These are phyloP conservation scores for Ophioninae sp. DNA, from an alignment of 2,888 invertebrate species.

Conservation along the genomic window DNA sequence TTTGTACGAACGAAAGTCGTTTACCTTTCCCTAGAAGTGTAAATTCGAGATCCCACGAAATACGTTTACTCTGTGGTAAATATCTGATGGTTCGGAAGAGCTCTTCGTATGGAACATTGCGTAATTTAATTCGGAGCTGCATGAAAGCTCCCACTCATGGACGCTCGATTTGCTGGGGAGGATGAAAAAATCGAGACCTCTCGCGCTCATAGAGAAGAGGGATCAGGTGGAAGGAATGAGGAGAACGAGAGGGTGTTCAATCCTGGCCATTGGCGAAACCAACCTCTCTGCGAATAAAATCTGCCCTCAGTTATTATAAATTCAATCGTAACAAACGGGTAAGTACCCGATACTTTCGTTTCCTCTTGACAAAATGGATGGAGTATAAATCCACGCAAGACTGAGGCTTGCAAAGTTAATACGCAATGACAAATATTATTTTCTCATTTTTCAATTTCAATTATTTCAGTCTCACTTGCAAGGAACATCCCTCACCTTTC, in stretches of 20 bases:
- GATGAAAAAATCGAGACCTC: conserved; percentile 46
- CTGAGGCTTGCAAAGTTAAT: no score
- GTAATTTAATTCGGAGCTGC: conserved; percentile 40
- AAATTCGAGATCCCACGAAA: conserved; percentile 2
- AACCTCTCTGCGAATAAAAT: conserved; percentile 37
- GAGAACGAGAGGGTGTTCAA: conserved; percentile 10
- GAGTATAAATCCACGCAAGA: not conserved
- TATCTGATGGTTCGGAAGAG: conserved; percentile 2
- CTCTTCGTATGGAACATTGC: conserved; percentile 34
- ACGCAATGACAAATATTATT: no score
- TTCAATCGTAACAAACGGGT: not conserved
- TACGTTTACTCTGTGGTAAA: conserved; percentile 11
- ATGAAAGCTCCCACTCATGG: conserved; percentile 33
- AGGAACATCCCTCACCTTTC: no score
- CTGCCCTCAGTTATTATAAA: conserved; percentile 34
- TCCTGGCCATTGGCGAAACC: conserved; percentile 28
- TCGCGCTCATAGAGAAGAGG: conserved; percentile 34
- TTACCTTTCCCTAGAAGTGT: not conserved
- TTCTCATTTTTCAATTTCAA: no score
- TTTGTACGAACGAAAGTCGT: not conserved
- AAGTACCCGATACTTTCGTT: conserved; percentile 5
- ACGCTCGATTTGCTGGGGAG: conserved; percentile 15
- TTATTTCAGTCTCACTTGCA: no score
- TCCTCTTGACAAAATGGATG: conserved; percentile 3
- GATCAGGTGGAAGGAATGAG: not conserved